Conservation (phyloP, 2,888 invertebrate genomes). For the Latrodectus hesperus region DNA sequence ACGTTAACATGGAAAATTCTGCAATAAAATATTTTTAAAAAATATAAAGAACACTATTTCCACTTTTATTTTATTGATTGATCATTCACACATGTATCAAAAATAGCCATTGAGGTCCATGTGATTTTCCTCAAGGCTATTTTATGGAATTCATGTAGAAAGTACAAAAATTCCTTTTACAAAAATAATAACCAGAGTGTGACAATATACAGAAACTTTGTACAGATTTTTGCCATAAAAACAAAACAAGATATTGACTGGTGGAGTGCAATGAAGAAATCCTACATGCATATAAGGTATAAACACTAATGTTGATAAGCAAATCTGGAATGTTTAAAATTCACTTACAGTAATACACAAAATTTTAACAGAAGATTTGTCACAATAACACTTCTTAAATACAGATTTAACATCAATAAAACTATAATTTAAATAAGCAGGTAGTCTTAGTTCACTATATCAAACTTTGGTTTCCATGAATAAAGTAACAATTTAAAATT, state of each 20-base stretch:
- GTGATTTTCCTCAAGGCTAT: slow-evolving; percentile 53
- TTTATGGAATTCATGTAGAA: slow-evolving; percentile 62
- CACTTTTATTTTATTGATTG: slow-evolving; percentile 52
- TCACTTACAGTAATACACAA: neutral
- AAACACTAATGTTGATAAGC: neutral
- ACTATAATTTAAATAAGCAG: too few relatives aligned
- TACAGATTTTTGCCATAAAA: slow-evolving; percentile 55
- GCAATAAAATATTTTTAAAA: too few relatives aligned
- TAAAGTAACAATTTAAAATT: too few relatives aligned
- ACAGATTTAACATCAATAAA: neutral
- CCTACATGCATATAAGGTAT: neutral
- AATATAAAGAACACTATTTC: neutral
- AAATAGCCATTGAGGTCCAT: slow-evolving; percentile 57
- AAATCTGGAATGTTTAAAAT: slow-evolving; percentile 1
- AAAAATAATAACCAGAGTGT: slow-evolving; percentile 66
- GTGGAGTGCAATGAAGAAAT: slow-evolving; percentile 23
- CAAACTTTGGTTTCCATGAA: too few relatives aligned
- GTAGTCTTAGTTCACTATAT: too few relatives aligned
- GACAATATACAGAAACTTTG: slow-evolving; percentile 59
- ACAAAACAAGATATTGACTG: slow-evolving; percentile 15
- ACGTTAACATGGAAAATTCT: too few relatives aligned
- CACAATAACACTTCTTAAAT: neutral
- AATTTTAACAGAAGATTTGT: too few relatives aligned
- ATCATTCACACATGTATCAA: slow-evolving; percentile 61
- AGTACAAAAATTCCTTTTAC: slow-evolving; percentile 64